Conservation (phyloP, 2,888 invertebrate species). For the Geotrupes spiniger region DNA sequence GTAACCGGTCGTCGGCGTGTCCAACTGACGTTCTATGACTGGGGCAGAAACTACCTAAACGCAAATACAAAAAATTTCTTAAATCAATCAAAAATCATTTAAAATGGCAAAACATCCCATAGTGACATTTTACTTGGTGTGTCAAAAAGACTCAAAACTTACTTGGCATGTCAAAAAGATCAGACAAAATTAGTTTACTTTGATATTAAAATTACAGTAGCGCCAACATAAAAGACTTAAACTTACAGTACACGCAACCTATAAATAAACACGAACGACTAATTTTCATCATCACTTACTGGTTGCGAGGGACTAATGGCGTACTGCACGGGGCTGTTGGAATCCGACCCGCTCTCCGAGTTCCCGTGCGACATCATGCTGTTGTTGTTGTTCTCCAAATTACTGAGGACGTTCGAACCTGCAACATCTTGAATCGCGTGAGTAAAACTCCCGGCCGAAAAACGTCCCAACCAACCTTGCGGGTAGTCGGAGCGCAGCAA, state of each 20-base stretch:
- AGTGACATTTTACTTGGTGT: no score
- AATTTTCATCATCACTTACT: conserved; percentile 30
- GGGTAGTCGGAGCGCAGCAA: conserved; percentile 77
- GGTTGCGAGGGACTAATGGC: conserved; percentile 47
- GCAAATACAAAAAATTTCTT: no score
- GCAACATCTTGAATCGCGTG: conserved; percentile 36
- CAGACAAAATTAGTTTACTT: no score
- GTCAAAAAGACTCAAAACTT: no score
- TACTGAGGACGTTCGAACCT: conserved; percentile 49
- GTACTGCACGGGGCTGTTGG: conserved; percentile 52
- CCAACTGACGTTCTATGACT: conserved; percentile 37
- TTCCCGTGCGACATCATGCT: conserved; percentile 50
- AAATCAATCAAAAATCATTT: background rate
- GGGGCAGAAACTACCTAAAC: conserved; percentile 43
- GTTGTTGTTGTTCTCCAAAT: conserved; percentile 50
- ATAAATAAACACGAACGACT: no score
- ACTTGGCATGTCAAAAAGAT: no score
- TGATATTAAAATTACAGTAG: no score
- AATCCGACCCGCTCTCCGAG: conserved; percentile 51
- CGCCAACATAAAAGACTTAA: no score
- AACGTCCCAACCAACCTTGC: conserved; percentile 49
- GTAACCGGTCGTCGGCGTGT: conserved; percentile 36
- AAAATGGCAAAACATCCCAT: background rate
- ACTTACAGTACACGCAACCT: no score
- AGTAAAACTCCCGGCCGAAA: background rate